Evolutionary conservation across 2,888 invertebrate genomes (phyloP).

Genomic region (Pocota personata): DNA sequence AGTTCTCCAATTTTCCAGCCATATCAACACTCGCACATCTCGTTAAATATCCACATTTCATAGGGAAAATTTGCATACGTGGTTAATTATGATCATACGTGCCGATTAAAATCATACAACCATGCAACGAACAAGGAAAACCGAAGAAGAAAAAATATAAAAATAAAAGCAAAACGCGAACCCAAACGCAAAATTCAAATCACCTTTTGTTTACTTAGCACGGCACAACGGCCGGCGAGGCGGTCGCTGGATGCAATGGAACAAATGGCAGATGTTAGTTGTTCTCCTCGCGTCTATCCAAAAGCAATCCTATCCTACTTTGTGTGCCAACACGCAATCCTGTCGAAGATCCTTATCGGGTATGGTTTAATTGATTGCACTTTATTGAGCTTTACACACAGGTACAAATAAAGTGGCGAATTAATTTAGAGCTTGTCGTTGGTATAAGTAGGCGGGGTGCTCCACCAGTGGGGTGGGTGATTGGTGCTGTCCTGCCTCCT

Average conservation of each 20-base stretch:
- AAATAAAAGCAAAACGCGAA: conserved; percentile 22
- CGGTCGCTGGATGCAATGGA: conserved; percentile 43
- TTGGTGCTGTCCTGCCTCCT: conserved; percentile 45
- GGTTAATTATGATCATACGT: conserved; percentile 75
- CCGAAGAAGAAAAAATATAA: not conserved
- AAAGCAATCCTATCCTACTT: conserved; percentile 42
- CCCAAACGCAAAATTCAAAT: conserved; percentile 67
- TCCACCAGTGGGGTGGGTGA: conserved; percentile 31
- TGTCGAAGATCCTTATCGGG: conserved; percentile 73
- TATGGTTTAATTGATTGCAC: conserved; percentile 73
- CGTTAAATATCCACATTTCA: conserved; percentile 70
- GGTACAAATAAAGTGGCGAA: conserved; percentile 69
- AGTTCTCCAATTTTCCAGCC: conserved; percentile 48
- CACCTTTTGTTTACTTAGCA: conserved; percentile 70
- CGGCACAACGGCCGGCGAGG: not conserved
- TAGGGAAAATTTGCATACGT: conserved; percentile 74
- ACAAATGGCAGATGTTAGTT: conserved; percentile 66
- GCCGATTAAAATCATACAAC: conserved; percentile 69
- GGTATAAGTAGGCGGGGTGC: conserved; percentile 19
- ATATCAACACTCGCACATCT: conserved; percentile 62
- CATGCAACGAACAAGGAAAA: conserved; percentile 21
- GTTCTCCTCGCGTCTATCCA: not conserved
- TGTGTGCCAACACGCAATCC: conserved; percentile 71
- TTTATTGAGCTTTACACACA: conserved; percentile 73
- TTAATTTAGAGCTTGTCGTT: conserved; percentile 72